These are phyloP conservation scores for Habropoda laboriosa DNA, from an alignment of 1,140 invertebrate genomes.

Conservation along the genomic window DNA sequence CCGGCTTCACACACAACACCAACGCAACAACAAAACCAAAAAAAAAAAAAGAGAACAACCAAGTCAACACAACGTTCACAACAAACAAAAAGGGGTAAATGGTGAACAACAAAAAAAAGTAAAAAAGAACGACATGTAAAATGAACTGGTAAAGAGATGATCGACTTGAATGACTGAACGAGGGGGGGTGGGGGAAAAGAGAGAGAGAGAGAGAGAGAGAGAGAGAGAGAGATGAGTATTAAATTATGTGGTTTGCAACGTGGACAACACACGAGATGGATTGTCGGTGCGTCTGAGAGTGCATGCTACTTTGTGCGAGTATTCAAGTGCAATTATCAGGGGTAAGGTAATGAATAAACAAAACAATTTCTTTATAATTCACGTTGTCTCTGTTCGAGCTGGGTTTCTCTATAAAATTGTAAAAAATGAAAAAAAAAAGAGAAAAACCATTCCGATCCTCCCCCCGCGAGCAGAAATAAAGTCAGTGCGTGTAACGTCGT, in stretches of 20 bases:
- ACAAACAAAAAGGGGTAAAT: slow-evolving; percentile 75
- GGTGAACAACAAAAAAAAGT: slow-evolving; percentile 49
- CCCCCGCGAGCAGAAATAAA: slow-evolving; percentile 36
- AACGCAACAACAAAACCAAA: slow-evolving; percentile 83
- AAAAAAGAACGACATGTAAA: slow-evolving; percentile 47
- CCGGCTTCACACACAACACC: slow-evolving; percentile 85
- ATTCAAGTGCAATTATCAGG: slow-evolving; percentile 25
- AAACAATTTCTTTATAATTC: background rate
- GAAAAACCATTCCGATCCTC: slow-evolving; percentile 54
- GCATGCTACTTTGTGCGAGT: slow-evolving; percentile 59
- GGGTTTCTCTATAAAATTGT: too few relatives aligned
- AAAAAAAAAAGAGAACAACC: slow-evolving; percentile 80
- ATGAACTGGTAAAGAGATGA: slow-evolving; percentile 33
- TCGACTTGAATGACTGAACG: slow-evolving; percentile 61
- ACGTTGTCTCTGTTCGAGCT: background rate
- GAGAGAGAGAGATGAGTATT: slow-evolving; percentile 17
- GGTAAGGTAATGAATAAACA: background rate
- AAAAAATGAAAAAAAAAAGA: too few relatives aligned
- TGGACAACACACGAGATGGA: slow-evolving; percentile 27
- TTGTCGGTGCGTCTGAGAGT: slow-evolving; percentile 50
- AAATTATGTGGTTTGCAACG: slow-evolving; percentile 20
- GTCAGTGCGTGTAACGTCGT: slow-evolving; percentile 30
- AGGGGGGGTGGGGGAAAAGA: too few relatives aligned
- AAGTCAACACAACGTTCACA: slow-evolving; percentile 82
- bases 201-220: too few relatives aligned